Evolutionary conservation across 2,113 vertebrate species (phyloP).

Genomic region (Tonatia bakeri): DNA sequence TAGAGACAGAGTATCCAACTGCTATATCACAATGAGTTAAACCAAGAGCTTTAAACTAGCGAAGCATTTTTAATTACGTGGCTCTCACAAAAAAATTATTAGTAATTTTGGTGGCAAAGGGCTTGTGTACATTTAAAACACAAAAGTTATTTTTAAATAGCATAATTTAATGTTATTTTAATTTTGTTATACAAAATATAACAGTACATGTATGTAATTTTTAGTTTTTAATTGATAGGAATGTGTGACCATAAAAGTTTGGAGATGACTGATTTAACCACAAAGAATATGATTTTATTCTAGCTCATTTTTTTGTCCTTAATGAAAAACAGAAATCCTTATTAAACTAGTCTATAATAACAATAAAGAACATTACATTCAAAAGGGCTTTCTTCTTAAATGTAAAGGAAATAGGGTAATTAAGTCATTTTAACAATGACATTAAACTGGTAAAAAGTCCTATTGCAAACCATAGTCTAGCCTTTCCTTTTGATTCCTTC

Average conservation of each 20-base stretch:
- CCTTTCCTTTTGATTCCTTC: neutral
- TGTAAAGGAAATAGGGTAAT: neutral
- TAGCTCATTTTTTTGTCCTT: neutral
- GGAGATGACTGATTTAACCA: neutral
- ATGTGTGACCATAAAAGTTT: neutral
- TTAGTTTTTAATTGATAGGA: neutral
- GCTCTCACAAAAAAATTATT: neutral
- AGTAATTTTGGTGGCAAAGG: neutral
- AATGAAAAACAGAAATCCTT: conserved; percentile 12
- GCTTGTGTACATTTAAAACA: neutral
- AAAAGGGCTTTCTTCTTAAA: neutral
- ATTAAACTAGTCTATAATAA: neutral
- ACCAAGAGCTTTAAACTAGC: neutral
- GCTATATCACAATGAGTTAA: neutral
- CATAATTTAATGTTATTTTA: neutral
- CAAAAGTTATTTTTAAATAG: conserved; percentile 3
- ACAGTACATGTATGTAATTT: neutral
- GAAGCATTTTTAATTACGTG: conserved; percentile 1
- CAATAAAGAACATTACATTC: neutral
- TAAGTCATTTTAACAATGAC: neutral
- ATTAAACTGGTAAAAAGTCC: neutral
- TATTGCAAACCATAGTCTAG: neutral
- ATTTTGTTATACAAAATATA: neutral
- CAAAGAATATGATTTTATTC: conserved; percentile 31
- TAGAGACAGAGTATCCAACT: neutral